Evolutionary conservation across 2,113 vertebrate genomes (phyloP), one percentile per base, ranked within the genome.

Genomic region (Synodontis membranacea): DNA sequence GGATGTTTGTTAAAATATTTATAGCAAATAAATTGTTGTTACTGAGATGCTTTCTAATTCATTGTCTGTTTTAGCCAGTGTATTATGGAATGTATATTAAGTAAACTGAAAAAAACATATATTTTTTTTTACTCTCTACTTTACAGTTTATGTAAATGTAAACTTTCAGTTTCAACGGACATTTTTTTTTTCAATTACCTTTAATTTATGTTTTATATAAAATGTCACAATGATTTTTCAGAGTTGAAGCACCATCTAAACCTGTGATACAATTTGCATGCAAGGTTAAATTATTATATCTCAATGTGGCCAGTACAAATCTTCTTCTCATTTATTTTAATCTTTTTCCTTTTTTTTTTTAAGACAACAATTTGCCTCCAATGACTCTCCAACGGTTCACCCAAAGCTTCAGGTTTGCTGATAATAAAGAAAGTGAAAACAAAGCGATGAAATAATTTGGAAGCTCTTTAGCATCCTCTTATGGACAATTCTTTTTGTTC

Each of bases 381-480:
- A 9, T 9, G 64, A 2, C 64, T 68, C 17, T 46, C 5, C 11
- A 25, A 10, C 28, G 1, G 70, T 23, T 46, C 25, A 7, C 14
- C 25, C 15, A 48, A 21, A 74, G 37, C 39, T 75, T 68, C 15
- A 7, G 31, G 31, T 34, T 34, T 34, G 17, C 14, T 72, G 37
- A 50, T 19, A 76, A 76, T n/a, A 48, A n/a, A 48, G 28, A 76
- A 15, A 14, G 28, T 34, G 17, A 79, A 80, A 80, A 52, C 46
- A 52, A 28, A 44, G 21, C 52, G 21, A 50, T 17, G 46, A 46
- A 10, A 78, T 52, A 0, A 17, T 78, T 17, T n/a, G 15, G n/a
- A 1, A 78, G 75, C 50, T 54, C 76, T 39, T 28, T 80, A 58
- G 78, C 78, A 42, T 58, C 78, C 19, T 58, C 78, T 80, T 80